Conservation (phyloP, 2,113 vertebrate genomes). For the Arizona elegans region DNA sequence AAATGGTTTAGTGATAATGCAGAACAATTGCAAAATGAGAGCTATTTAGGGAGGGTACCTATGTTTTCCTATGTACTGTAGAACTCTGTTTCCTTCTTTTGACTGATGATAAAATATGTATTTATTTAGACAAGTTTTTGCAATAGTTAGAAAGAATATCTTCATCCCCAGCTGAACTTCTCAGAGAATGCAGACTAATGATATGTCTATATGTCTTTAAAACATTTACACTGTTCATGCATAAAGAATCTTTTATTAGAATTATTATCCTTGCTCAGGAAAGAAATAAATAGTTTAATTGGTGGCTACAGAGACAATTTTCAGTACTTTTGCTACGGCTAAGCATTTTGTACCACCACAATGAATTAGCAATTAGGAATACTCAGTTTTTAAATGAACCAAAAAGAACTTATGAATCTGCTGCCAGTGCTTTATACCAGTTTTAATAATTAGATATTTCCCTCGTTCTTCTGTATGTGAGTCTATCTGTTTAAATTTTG, state of each 20-base stretch:
- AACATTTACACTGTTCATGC: neutral
- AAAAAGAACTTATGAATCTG: neutral
- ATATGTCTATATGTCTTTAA: neutral
- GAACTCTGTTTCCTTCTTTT: neutral
- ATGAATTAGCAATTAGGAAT: neutral
- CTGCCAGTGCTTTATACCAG: neutral
- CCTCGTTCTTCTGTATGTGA: neutral
- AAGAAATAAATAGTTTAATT: neutral
- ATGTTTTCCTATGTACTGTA: neutral
- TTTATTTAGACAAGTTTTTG: constrained; percentile 1
- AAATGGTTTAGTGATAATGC: neutral
- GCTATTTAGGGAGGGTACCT: neutral
- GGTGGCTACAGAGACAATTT: neutral
- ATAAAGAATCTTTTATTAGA: neutral
- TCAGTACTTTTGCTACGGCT: constrained; percentile 3
- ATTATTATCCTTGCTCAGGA: neutral
- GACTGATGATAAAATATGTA: neutral
- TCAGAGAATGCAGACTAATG: neutral
- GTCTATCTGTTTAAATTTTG: neutral
- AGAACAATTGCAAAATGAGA: neutral
- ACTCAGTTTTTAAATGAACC: neutral
- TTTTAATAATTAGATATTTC: neutral
- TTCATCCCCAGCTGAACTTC: neutral
- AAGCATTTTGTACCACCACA: neutral
- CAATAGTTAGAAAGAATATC: neutral